phyloP scores from a whole-genome alignment of 1,140 invertebrate species.

The Sipha flava region DNA sequence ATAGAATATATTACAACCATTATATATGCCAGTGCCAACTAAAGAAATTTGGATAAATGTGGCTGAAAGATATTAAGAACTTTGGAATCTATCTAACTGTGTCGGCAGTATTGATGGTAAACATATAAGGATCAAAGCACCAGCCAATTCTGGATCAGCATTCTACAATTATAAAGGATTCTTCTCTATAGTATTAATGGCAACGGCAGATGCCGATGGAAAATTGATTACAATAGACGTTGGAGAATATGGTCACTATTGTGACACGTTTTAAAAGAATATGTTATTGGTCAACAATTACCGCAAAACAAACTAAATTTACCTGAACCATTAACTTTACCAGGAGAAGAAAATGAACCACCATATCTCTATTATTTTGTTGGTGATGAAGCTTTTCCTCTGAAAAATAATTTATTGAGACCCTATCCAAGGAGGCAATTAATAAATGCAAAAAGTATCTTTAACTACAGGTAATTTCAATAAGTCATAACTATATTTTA shows the following conservation, averaged over 20 bases:
- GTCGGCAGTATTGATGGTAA: slow-evolving; percentile 45
- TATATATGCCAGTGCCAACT: slow-evolving; percentile 32
- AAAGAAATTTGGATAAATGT: slow-evolving; percentile 28
- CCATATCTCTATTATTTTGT: slow-evolving; percentile 12
- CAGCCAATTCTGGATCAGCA: slow-evolving; percentile 23
- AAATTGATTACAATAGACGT: slow-evolving; percentile 20
- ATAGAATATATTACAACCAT: slow-evolving; percentile 36
- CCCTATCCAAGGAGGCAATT: slow-evolving; percentile 36
- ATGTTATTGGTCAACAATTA: slow-evolving; percentile 6
- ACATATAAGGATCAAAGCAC: slow-evolving; percentile 39
- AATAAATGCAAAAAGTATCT: slow-evolving; percentile 39
- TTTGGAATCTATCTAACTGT: slow-evolving; percentile 45
- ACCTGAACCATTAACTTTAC: background rate
- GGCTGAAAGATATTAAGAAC: background rate
- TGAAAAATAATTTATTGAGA: slow-evolving; percentile 41
- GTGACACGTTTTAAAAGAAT: slow-evolving; percentile 12
- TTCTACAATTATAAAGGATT: slow-evolving; percentile 36
- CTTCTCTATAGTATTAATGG: slow-evolving; percentile 23
- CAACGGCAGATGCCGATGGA: slow-evolving; percentile 20
- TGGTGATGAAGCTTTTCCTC: slow-evolving; percentile 45
- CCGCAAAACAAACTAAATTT: background rate
- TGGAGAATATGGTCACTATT: slow-evolving; percentile 26
- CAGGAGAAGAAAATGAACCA: background rate
- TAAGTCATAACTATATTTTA: too few relatives aligned
- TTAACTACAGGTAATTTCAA: slow-evolving; percentile 41